Percentiles rank a stretch among this genome's conserved stretches.
Evolutionary conservation across 2,113 vertebrate genomes (phyloP).

Genomic region (Indicator maculatus): DNA sequence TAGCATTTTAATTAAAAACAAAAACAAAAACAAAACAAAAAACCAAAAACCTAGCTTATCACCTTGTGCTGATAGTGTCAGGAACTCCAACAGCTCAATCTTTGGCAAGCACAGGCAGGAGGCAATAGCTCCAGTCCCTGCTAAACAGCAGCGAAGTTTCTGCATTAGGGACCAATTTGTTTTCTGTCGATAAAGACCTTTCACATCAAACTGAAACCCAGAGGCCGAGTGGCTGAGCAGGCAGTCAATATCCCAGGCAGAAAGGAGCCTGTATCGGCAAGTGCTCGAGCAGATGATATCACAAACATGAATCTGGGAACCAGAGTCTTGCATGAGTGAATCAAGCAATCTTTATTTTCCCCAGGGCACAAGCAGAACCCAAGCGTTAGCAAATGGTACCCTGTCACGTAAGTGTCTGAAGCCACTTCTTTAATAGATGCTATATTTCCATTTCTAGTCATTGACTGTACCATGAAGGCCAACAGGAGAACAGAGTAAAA

Average conservation of each 20-base stretch:
- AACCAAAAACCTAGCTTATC: neutral
- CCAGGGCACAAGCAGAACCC: conserved; percentile 3
- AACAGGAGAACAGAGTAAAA: neutral
- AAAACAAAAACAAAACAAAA: neutral
- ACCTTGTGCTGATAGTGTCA: neutral
- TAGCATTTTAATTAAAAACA: neutral
- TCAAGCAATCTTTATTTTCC: conserved; percentile 17
- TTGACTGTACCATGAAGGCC: neutral
- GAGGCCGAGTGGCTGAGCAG: conserved; percentile 9
- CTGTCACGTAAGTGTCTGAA: conserved; percentile 36
- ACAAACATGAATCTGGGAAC: neutral
- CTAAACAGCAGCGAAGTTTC: neutral
- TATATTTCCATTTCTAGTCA: conserved; percentile 13
- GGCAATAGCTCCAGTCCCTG: neutral
- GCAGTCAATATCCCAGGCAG: conserved; percentile 27
- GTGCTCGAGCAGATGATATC: conserved; percentile 35
- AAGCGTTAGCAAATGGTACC: conserved; percentile 37
- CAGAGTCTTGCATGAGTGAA: neutral
- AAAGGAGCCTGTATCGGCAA: neutral
- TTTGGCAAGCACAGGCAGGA: neutral
- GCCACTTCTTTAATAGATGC: conserved; percentile 25
- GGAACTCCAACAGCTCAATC: neutral
- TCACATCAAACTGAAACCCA: conserved; percentile 7
- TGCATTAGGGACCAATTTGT: neutral
- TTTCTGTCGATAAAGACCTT: conserved; percentile 19